Evolutionary conservation across 2,797 vertebrate genomes (phyloP).

Genomic region (Sphaeramia orbicularis): DNA sequence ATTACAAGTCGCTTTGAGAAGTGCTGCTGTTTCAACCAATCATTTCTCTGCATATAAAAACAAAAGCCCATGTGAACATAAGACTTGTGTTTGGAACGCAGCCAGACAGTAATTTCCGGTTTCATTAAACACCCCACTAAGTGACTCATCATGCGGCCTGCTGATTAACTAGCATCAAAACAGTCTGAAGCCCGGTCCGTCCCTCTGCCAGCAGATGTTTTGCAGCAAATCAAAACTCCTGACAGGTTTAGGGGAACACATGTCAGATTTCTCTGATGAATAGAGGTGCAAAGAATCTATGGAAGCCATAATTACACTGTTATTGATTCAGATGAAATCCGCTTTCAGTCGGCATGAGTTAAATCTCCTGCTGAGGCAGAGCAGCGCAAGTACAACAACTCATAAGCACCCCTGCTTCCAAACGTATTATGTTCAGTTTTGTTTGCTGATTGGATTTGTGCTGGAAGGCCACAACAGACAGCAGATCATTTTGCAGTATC

Average conservation of each 20-base stretch:
- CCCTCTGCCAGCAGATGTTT: constrained; percentile 69
- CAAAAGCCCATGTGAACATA: constrained; percentile 28
- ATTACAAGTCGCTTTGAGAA: constrained; percentile 25
- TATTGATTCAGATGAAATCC: constrained; percentile 78
- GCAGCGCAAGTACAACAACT: constrained; percentile 44
- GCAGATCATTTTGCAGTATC: constrained; percentile 50
- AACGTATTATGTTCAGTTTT: constrained; percentile 49
- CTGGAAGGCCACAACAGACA: constrained; percentile 49
- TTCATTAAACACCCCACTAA: constrained; percentile 74
- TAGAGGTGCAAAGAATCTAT: constrained; percentile 64
- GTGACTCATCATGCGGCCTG: constrained; percentile 71
- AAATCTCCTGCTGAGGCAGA: constrained; percentile 48
- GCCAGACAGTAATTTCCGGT: constrained; percentile 68
- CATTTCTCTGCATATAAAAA: constrained; percentile 39
- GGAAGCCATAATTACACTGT: constrained; percentile 66
- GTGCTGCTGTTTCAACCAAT: constrained; percentile 41
- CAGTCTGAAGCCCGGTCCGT: constrained; percentile 53
- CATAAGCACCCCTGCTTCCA: constrained; percentile 44
- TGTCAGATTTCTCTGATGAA: constrained; percentile 74
- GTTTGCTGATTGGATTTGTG: constrained; percentile 67
- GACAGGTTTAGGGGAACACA: constrained; percentile 73
- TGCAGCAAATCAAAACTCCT: constrained; percentile 63
- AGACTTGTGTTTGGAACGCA: constrained; percentile 36
- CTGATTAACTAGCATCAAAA: constrained; percentile 65
- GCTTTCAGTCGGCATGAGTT: constrained; percentile 51